These are phyloP conservation scores for Typhlichthys subterraneus DNA, from an alignment of 2,797 vertebrate species.

Conservation along the genomic window DNA sequence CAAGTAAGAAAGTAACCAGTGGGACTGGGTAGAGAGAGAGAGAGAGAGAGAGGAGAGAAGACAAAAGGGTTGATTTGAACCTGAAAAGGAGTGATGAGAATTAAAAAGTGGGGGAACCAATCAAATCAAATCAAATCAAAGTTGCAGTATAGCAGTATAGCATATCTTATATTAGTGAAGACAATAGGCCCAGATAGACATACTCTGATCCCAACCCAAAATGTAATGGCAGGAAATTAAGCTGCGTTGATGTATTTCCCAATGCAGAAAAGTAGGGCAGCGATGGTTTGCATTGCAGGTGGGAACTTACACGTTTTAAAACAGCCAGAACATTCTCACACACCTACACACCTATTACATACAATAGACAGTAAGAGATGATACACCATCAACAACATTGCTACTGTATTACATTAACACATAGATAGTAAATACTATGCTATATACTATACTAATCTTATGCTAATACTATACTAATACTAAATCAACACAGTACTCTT, in stretches of 20 bases:
- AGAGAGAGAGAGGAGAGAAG: slow-evolving; percentile 30
- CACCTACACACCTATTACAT: slow-evolving; percentile 30
- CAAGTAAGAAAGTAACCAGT: slow-evolving; percentile 68
- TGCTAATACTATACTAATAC: neutral
- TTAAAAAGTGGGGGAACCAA: slow-evolving; percentile 39
- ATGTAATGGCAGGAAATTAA: slow-evolving; percentile 27
- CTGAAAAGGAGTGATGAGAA: slow-evolving; percentile 58
- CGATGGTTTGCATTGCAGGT: slow-evolving; percentile 57
- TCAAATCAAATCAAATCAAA: neutral
- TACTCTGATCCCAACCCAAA: slow-evolving; percentile 6
- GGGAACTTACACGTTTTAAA: slow-evolving; percentile 61
- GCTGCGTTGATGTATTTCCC: slow-evolving; percentile 21
- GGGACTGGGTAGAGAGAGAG: slow-evolving; percentile 32
- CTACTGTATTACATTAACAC: no score
- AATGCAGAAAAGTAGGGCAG: slow-evolving; percentile 35
- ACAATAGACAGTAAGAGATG: slow-evolving; percentile 46
- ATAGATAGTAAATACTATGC: no score
- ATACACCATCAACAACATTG: neutral
- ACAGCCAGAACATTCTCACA: slow-evolving; percentile 44
- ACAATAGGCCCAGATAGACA: slow-evolving; percentile 17
- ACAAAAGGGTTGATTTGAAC: slow-evolving; percentile 39
- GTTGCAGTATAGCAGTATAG: slow-evolving; percentile 25
- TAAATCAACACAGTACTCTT: slow-evolving; percentile 13
- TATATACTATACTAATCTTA: no score
- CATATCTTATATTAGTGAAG: slow-evolving; percentile 28